Evolutionary conservation across 1,140 invertebrate genomes (phyloP).

Genomic region (Drosophila nannoptera): DNA sequence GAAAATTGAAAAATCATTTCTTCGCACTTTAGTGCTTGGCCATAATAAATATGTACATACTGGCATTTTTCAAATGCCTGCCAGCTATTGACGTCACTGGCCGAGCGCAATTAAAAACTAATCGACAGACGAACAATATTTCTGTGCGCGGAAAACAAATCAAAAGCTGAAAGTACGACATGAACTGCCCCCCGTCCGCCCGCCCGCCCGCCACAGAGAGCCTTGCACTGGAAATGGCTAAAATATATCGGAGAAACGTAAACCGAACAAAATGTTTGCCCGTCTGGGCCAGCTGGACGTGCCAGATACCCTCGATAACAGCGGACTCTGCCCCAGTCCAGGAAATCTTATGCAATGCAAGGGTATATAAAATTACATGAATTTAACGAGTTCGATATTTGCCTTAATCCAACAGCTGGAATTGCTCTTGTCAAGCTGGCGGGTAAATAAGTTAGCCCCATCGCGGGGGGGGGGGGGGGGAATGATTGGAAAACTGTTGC

Average conservation of each 20-base stretch:
- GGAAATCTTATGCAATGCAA: not conserved
- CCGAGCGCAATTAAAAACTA: slow-evolving; percentile 68
- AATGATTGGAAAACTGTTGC: slow-evolving; percentile 19
- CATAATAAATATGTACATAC: slow-evolving; percentile 12
- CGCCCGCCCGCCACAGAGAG: not conserved
- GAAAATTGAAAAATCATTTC: slow-evolving; percentile 67
- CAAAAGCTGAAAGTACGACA: slow-evolving; percentile 41
- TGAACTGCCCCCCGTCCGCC: slow-evolving; percentile 11
- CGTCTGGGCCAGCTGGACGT: not conserved
- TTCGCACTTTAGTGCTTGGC: slow-evolving; percentile 36
- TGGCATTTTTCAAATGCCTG: slow-evolving; percentile 23
- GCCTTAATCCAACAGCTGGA: not conserved
- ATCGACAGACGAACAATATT: slow-evolving; percentile 51
- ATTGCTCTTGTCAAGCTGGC: not conserved
- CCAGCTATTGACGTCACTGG: slow-evolving; percentile 61
- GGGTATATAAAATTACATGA: not conserved
- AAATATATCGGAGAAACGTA: slow-evolving; percentile 15
- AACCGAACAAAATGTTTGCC: slow-evolving; percentile 6
- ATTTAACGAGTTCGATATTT: not conserved
- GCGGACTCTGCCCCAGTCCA: not conserved
- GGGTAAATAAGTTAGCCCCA: not conserved
- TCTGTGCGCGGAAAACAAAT: slow-evolving; percentile 37
- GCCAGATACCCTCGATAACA: not conserved
- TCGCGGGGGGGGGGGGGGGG: not conserved
- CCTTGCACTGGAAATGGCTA: not conserved